Conservation (phyloP, 2,113 vertebrate species). For the Microtus ochrogaster region DNA sequence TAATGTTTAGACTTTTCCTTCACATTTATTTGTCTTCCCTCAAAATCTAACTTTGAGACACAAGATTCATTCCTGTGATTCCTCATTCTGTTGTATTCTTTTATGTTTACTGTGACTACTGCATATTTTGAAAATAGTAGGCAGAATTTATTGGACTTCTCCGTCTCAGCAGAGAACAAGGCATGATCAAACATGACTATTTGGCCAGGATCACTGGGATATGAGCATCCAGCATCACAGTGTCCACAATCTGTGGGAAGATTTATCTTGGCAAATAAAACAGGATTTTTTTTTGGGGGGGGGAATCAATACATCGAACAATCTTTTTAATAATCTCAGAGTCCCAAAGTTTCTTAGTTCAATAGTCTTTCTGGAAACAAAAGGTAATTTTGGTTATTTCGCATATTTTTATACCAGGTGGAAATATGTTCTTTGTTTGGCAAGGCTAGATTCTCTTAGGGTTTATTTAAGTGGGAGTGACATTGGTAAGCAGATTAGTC, state of each 20-base stretch:
- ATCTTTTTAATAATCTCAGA: constrained; percentile 76
- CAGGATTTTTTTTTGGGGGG: constrained; percentile 59
- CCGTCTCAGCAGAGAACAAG: constrained; percentile 65
- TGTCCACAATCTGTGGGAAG: constrained; percentile 74
- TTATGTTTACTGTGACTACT: constrained; percentile 69
- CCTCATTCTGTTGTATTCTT: constrained; percentile 53
- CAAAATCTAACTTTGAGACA: constrained; percentile 52
- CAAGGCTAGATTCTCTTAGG: constrained; percentile 47
- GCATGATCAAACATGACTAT: constrained; percentile 81
- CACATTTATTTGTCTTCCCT: neutral
- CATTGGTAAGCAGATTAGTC: neutral
- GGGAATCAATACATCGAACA: constrained; percentile 61
- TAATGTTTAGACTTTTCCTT: neutral
- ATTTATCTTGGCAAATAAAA: constrained; percentile 80
- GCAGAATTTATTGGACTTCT: constrained; percentile 77
- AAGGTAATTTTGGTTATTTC: constrained; percentile 59
- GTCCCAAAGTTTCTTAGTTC: constrained; percentile 58
- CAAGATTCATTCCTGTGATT: neutral
- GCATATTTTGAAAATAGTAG: constrained; percentile 64
- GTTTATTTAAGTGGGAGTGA: constrained; percentile 1
- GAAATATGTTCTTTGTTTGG: constrained; percentile 59
- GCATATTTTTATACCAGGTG: constrained; percentile 55
- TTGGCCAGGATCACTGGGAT: constrained; percentile 80
- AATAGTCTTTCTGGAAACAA: constrained; percentile 56
- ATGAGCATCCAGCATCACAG: constrained; percentile 71